Conservation (phyloP, 2,888 invertebrate species). For the Geotrupes spiniger region DNA sequence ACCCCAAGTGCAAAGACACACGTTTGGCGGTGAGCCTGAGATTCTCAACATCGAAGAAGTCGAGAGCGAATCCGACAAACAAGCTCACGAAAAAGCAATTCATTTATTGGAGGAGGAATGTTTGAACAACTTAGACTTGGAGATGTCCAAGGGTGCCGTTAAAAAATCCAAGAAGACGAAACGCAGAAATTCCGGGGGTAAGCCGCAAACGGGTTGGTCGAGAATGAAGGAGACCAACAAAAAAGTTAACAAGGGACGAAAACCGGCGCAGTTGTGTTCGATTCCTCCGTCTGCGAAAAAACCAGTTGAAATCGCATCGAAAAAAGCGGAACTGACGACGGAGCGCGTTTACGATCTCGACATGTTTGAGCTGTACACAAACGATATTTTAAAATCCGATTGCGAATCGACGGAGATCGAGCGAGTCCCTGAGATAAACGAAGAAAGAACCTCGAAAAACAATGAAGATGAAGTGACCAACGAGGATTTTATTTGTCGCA, state of each 20-base stretch:
- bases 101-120: slow-evolving; percentile 38
- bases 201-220: slow-evolving; percentile 29
- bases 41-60: slow-evolving; percentile 32
- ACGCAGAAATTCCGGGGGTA: background rate
- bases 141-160: slow-evolving; percentile 2
- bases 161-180: slow-evolving; percentile 2
- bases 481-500: background rate
- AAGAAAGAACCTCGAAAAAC: too few species aligned
- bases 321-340: too few species aligned
- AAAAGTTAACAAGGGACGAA: slow-evolving; percentile 22
- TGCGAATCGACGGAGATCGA: too few species aligned
- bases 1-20: slow-evolving; percentile 25
- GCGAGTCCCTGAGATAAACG: too few species aligned
- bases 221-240: slow-evolving; percentile 33
- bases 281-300: too few species aligned
- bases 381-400: background rate
- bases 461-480: too few species aligned
- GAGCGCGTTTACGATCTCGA: too few species aligned
- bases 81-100: slow-evolving; percentile 29
- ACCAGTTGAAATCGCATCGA: too few species aligned
- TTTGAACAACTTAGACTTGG: slow-evolving; percentile 29
- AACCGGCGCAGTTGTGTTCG: slow-evolving; percentile 20
- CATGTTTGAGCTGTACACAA: background rate
- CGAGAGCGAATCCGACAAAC: slow-evolving; percentile 31
- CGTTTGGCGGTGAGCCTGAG: slow-evolving; percentile 23